Evolutionary conservation across 2,113 vertebrate species (phyloP), one percentile per base, ranked within the genome.

Genomic region (Sebastes schlegelii): DNA sequence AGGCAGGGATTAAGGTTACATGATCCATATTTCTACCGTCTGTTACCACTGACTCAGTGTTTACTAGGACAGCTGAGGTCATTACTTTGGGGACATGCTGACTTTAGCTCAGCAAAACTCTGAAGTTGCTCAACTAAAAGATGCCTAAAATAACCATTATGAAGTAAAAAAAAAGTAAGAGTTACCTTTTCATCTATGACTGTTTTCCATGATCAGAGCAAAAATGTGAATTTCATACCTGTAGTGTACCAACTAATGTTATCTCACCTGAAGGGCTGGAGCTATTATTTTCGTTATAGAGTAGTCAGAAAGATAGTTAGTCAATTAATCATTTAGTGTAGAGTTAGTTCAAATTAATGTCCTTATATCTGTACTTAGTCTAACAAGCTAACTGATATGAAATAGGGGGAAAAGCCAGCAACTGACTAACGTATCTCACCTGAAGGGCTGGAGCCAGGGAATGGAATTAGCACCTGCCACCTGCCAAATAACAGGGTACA

Each of bases 121-220:
- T 12, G 5, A 6, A 55, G 17, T 55, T 5, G 55, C 21, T 58
- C n/a, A 21, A 10, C 55, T 57, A 58, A 17, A 77, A 60, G 1
- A 23, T 13, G 10, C 0, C 5, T 19, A 14, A 62, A 54, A 48
- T 16, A 1, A 8, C 19, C 6, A 5, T 63, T 64, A 43, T 23
- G 8, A 63, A 17, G 7, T 19, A 7, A 34, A 58, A 2, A 40
- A n/a, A 21, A 26, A 26, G 9, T 8, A 6, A 63, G 17, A 2
- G 12, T 40, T 9, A n/a, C 8, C 0, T 10, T 42, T 6, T 4
- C 6, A n/a, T 19, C 21, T 8, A 4, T 45, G 1, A 4, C 1
- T 49, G 14, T 19, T 66, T 21, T 14, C 2, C 2, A 2, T 17
- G 57, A 10, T n/a, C 49, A n/a, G 10, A 13, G 11, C n/a, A 2